Conservation (phyloP, 2,113 vertebrate genomes). For the Mola mola region DNA sequence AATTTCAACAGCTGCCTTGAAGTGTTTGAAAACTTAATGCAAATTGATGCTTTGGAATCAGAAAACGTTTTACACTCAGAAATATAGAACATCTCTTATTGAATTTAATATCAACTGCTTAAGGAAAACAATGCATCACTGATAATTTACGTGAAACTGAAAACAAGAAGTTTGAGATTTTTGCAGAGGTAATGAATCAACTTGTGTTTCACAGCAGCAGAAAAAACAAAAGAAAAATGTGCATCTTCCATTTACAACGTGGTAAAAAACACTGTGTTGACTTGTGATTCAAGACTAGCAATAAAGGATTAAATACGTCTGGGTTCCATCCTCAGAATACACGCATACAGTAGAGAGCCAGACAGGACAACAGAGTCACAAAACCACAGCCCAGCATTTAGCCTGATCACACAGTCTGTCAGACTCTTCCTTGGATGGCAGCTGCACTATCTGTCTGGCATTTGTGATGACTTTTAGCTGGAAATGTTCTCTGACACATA, state of each 20-base stretch:
- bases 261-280: slow-evolving; percentile 13
- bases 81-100: slow-evolving; percentile 3
- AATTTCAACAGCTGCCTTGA: slow-evolving; percentile 13
- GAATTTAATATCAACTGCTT: not conserved
- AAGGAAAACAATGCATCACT: not conserved
- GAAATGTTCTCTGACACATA: slow-evolving; percentile 38
- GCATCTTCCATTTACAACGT: not conserved
- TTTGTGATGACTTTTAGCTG: slow-evolving; percentile 63
- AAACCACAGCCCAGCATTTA: slow-evolving; percentile 41
- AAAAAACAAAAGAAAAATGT: not conserved
- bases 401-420: slow-evolving; percentile 47
- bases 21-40: slow-evolving; percentile 1
- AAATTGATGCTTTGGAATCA: slow-evolving; percentile 8
- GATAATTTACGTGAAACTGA: too few species aligned
- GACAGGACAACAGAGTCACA: slow-evolving; percentile 16
- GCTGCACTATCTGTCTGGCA: slow-evolving; percentile 70
- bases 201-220: slow-evolving; percentile 5
- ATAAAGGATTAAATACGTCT: slow-evolving; percentile 39
- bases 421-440: slow-evolving; percentile 22
- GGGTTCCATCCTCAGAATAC: not conserved
- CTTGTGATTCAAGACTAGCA: slow-evolving; percentile 41
- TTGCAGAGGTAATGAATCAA: slow-evolving; percentile 4
- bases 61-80: slow-evolving; percentile 2
- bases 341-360: slow-evolving; percentile 19
- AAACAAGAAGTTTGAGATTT: not conserved